phyloP scores from a whole-genome alignment of 2,113 vertebrate species.

The Ictalurus punctatus region DNA sequence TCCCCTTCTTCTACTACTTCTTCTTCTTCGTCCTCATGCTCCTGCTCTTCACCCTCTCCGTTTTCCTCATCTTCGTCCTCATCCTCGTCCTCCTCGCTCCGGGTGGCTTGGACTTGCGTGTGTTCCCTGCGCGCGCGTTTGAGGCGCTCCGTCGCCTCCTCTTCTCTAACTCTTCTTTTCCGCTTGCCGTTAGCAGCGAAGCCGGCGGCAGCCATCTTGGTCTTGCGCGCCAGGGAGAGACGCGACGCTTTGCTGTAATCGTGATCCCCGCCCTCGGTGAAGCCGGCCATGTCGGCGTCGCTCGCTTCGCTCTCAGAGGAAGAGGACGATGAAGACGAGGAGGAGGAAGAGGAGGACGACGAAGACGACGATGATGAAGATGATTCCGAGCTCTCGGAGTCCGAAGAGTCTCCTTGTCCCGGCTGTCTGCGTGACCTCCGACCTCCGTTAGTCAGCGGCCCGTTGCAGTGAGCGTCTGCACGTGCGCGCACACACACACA shows the following conservation, averaged over 20 bases:
- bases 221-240: conserved; percentile 75
- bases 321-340: conserved; percentile 81
- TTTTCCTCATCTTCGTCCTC: conserved; percentile 70
- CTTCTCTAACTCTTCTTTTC: conserved; percentile 68
- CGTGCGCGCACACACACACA: conserved; percentile 6
- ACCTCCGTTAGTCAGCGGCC: conserved; percentile 78
- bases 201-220: conserved; percentile 66
- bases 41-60: conserved; percentile 70
- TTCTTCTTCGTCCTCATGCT: conserved; percentile 65
- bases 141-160: conserved; percentile 63
- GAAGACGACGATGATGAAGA: conserved; percentile 61
- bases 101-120: conserved; percentile 58
- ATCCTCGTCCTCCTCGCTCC: conserved; percentile 67
- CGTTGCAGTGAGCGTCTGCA: conserved; percentile 65
- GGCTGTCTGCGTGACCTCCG: conserved; percentile 71
- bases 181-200: conserved; percentile 64
- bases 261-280: conserved; percentile 91
- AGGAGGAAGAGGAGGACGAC: conserved; percentile 77
- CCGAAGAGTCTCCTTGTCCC: conserved; percentile 72
- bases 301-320: conserved; percentile 78
- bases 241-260: conserved; percentile 95
- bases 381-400: conserved; percentile 66
- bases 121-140: conserved; percentile 68
- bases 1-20: conserved; percentile 61
- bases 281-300: conserved; percentile 83